Percentiles rank a stretch among this genome's conserved stretches.
phyloP scores from a whole-genome alignment of 2,113 vertebrate species.

The Rhizomys pruinosus region DNA sequence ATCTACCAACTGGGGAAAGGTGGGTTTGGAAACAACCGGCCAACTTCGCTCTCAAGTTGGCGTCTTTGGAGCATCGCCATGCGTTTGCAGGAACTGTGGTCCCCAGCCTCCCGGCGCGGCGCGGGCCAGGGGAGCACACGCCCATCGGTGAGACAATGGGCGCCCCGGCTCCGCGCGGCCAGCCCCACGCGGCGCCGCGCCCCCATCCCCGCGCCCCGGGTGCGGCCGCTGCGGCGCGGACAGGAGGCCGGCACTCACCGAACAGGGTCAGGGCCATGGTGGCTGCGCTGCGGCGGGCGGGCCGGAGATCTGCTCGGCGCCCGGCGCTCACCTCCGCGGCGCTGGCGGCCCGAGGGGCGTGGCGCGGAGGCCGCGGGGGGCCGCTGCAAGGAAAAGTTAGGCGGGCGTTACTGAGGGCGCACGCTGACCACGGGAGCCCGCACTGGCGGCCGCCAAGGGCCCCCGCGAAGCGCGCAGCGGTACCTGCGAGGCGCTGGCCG shows the following conservation, averaged over 20 bases:
- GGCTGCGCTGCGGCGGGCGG: slow-evolving; percentile 38
- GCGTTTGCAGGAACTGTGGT: neutral
- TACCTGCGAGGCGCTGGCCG: slow-evolving; percentile 62
- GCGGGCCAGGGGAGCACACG: slow-evolving; percentile 81
- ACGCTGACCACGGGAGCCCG: neutral
- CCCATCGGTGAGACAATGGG: slow-evolving; percentile 87
- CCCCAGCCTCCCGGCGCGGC: neutral
- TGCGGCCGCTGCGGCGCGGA: slow-evolving; percentile 67
- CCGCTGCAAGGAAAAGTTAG: slow-evolving; percentile 81
- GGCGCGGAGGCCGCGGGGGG: slow-evolving; percentile 44
- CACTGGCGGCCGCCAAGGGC: slow-evolving; percentile 74
- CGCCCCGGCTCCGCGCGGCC: slow-evolving; percentile 50
- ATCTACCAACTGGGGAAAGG: slow-evolving; percentile 59
- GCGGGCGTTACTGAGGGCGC: slow-evolving; percentile 53
- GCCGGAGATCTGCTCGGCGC: slow-evolving; percentile 64
- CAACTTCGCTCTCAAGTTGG: slow-evolving; percentile 75
- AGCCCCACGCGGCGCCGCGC: slow-evolving; percentile 62
- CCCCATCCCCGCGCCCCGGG: neutral
- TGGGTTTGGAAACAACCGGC: slow-evolving; percentile 38
- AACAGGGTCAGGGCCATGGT: slow-evolving; percentile 90
- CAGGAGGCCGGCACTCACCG: slow-evolving; percentile 84
- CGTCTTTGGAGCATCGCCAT: neutral
- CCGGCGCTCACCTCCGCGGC: slow-evolving; percentile 66
- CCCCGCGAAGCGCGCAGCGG: slow-evolving; percentile 46
- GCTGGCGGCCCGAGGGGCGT: slow-evolving; percentile 64